These are phyloP conservation scores for Spheniscus mendiculus DNA, from an alignment of 2,113 vertebrate species.

Conservation along the genomic window DNA sequence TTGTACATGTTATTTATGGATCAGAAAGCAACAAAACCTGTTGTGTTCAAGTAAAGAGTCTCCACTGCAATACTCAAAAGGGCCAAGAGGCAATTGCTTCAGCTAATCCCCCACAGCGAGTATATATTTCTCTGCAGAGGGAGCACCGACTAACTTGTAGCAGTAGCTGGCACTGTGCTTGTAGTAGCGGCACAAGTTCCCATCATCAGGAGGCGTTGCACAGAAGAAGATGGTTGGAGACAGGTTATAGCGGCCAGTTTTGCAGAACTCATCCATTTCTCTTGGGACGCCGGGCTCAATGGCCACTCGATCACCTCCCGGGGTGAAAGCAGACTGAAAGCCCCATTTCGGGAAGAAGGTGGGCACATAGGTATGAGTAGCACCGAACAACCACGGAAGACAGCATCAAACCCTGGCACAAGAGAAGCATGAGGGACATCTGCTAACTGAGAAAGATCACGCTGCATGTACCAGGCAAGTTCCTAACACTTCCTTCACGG, in stretches of 20 bases:
- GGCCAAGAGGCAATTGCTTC: background rate
- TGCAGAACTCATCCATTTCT: constrained; percentile 90
- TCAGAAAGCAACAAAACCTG: background rate
- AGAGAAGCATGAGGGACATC: background rate
- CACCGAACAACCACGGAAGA: background rate
- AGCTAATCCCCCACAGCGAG: background rate
- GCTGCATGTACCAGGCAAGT: background rate
- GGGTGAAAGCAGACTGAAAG: background rate
- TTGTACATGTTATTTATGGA: background rate
- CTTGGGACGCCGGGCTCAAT: constrained; percentile 90
- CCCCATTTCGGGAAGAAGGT: background rate
- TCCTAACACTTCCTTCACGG: background rate
- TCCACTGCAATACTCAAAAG: background rate
- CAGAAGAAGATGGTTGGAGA: constrained; percentile 94
- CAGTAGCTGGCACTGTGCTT: constrained; percentile 91
- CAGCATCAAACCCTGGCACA: background rate
- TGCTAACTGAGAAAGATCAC: background rate
- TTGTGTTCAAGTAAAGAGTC: background rate
- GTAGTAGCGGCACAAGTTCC: constrained; percentile 91
- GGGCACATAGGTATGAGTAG: background rate
- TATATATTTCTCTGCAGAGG: background rate
- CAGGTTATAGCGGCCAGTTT: constrained; percentile 90
- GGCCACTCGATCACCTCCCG: constrained; percentile 91
- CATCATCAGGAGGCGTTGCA: constrained; percentile 91
- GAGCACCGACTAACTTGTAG: constrained; percentile 86